Conservation (phyloP, 2,888 invertebrate species). For the Camptogramma bilineatum region DNA sequence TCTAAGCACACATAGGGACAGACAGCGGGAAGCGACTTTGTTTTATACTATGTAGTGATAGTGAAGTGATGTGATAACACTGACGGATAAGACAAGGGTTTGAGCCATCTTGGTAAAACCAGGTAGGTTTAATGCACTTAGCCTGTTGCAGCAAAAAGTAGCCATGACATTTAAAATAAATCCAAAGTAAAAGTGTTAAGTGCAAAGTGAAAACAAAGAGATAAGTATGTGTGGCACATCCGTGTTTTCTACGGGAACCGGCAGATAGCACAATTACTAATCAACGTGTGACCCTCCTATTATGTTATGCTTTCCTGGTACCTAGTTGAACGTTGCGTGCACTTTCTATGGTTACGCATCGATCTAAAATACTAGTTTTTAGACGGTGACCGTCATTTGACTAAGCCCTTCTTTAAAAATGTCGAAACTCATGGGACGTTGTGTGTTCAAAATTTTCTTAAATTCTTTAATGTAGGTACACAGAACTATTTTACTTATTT, state of each 20-base stretch:
- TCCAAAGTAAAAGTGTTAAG: slow-evolving; percentile 11
- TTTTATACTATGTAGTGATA: no score
- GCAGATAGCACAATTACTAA: slow-evolving; percentile 59
- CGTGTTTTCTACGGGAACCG: slow-evolving; percentile 27
- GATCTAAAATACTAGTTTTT: not conserved
- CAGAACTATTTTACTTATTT: no score
- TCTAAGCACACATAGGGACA: no score
- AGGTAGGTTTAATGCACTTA: no score
- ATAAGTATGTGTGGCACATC: slow-evolving; percentile 20
- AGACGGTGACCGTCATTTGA: not conserved
- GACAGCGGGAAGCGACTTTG: no score
- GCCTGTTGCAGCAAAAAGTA: not conserved
- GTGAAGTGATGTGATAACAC: no score
- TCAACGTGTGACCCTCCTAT: slow-evolving; percentile 69
- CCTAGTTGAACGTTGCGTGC: slow-evolving; percentile 47
- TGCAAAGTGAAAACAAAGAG: slow-evolving; percentile 32
- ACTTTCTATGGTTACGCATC: slow-evolving; percentile 59
- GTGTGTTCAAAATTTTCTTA: no score
- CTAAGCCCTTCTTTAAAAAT: no score
- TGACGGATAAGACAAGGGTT: no score
- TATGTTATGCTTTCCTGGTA: slow-evolving; percentile 68
- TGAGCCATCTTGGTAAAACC: no score
- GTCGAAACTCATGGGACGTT: no score
- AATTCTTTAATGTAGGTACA: no score
- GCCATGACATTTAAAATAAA: not conserved